Base-by-base conservation (phyloP, 2,888 invertebrate genomes). In the Axea sp. region DNA sequence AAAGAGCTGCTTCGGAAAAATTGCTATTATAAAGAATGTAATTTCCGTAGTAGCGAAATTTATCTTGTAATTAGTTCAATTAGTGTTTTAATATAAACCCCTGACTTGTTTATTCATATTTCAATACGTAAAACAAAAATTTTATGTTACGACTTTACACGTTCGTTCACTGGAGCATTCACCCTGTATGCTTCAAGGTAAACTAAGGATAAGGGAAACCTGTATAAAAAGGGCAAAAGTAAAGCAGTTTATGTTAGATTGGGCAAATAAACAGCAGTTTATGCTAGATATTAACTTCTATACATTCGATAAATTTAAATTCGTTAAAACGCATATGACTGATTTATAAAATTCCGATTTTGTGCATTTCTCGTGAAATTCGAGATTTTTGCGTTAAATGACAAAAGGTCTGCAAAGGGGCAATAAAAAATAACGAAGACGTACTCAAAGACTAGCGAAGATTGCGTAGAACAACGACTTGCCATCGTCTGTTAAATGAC, bases 401-500 rank as follows among this genome's bases (percentile, higher is more conserved):
- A 75, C 69, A 73, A 49, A 75, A 73, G 64, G 30, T 41, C n/a
- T 19, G 33, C 39, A 39, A 77, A 62, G 11, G 33, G 53, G 76
- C 68, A 75, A 73, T 81, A 78, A 82, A 81, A 82, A 81, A 81
- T 81, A 82, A 82, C 78, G 81, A 82, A 81, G 77, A 77, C 72
- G 19, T 73, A 78, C 64, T 49, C 11, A 24, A 64, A 51, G 37
- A 41, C 39, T 28, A 28, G 28, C 26, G 31, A 55, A 60, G 39
- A 41, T 71, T 62, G 24, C 6, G 30, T 5, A 14, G 12, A 24
- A 17, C 47, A 39, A 55, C 47, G 49, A 55, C 45, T 55, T 33
- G 69, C 69, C 60, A 76, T 67, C 45, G 72, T 76, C 72, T 76
- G 80, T 81, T 80, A 81, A 83, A 83, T 81, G 78, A 77, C 74